Evolutionary conservation across 2,113 vertebrate genomes (phyloP).

Genomic region (Cavia aperea): DNA sequence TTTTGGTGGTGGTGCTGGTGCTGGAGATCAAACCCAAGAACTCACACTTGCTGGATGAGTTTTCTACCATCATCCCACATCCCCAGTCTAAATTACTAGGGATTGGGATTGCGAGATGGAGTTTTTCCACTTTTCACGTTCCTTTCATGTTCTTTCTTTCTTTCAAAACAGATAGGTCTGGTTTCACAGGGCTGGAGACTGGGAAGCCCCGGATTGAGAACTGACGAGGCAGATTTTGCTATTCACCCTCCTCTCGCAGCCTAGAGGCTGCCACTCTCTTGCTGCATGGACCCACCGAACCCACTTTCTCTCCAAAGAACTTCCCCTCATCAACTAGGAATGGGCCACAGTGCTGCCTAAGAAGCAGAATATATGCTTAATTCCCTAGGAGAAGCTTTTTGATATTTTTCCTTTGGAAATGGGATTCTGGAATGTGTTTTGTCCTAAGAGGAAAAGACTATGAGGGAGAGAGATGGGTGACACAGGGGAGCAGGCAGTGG

Average conservation of each 20-base stretch:
- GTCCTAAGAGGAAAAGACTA: background rate
- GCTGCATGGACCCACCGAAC: background rate
- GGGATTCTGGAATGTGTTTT: background rate
- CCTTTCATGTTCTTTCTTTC: background rate
- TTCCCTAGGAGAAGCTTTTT: constrained; percentile 19
- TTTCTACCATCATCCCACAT: background rate
- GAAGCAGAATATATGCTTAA: constrained; percentile 9
- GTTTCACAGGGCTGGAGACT: background rate
- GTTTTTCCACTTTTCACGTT: constrained; percentile 18
- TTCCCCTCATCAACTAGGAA: background rate
- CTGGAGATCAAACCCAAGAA: background rate
- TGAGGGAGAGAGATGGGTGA: background rate
- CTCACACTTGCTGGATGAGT: background rate
- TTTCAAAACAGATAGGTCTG: background rate
- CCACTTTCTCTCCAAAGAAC: constrained; percentile 26
- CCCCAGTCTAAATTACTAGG: background rate
- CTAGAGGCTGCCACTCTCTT: background rate
- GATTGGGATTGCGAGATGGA: background rate
- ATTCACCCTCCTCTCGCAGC: background rate
- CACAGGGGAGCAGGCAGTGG: background rate
- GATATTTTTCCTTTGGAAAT: background rate
- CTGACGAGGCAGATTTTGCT: background rate
- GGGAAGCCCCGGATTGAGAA: background rate
- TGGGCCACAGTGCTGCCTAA: background rate
- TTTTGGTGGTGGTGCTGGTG: background rate